Evolutionary conservation across 2,113 vertebrate genomes (phyloP), one percentile per base, ranked within the genome.

Genomic region (Eidolon helvum): DNA sequence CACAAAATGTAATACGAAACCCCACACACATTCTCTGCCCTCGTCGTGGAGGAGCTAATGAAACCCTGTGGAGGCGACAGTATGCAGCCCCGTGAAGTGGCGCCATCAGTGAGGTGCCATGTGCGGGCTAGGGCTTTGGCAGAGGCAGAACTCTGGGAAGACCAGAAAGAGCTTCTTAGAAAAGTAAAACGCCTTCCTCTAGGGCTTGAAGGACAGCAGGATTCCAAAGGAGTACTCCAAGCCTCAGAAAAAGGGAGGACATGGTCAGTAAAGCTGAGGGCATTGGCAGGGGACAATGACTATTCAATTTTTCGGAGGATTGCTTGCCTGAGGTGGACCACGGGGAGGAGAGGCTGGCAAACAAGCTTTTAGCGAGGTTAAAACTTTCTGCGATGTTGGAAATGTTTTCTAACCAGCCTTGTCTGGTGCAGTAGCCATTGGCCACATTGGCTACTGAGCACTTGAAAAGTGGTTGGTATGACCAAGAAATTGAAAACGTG

Each of bases 21-120:
- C 8, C 15, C 26, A 15, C 16, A 48, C 2, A 10, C 1, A 15
- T 63, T 35, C 7, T 7, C 61, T n/a, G 26, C 10, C 40, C 33
- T 71, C 14, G 21, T 57, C 16, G 3, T 40, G 68, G 0, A 1
- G 11, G 33, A n/a, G 2, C 6, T 19, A 12, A 12, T 18, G 12
- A 61, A 15, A 4, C 16, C 10, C 50, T 2, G 1, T 35, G 63
- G 45, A 65, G n/a, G 50, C 12, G 8, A 0, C 7, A 9, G 16
- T 3, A 4, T 2, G 61, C 45, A 45, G 10, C 43, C 7, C 2
- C 0, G 2, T 38, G n/a, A 35, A 38, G 8, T 1, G 35, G 33
- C 15, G 1, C 4, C 2, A 2, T 11, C n/a, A 10, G 22, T 40
- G 15, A 71, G 30, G 2, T 10, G 12, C 1, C 16, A 10, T 35